Percentiles rank a stretch among this genome's conserved stretches.
These are phyloP conservation scores for Epinotia ramella DNA, from an alignment of 2,888 invertebrate genomes.

Conservation along the genomic window DNA sequence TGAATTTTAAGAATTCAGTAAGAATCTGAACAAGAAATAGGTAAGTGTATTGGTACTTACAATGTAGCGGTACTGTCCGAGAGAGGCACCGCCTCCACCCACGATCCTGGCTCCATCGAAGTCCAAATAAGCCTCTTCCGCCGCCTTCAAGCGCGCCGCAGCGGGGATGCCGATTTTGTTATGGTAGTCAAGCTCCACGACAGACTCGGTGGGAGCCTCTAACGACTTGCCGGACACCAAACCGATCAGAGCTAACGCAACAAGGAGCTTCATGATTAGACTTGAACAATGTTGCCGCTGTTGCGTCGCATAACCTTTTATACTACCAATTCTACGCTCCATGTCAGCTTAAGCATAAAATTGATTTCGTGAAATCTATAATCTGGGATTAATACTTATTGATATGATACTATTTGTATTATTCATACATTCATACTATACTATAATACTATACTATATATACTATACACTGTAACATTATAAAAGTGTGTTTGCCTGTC, in stretches of 20 bases:
- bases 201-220: constrained; percentile 4
- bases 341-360: background rate
- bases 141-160: constrained; percentile 41
- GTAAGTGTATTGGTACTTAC: constrained; percentile 19
- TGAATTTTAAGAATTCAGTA: too few species aligned
- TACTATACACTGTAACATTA: too few species aligned
- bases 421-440: too few species aligned
- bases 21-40: too few species aligned
- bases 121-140: constrained; percentile 44
- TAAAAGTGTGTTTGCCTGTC: too few species aligned
- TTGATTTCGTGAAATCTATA: background rate
- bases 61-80: constrained; percentile 45
- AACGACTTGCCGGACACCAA: constrained; percentile 23
- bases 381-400: background rate
- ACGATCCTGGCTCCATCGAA: constrained; percentile 42
- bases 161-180: constrained; percentile 27
- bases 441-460: too few species aligned
- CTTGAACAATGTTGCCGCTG: background rate
- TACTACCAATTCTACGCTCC: background rate
- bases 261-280: constrained; percentile 38
- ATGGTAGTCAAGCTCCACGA: constrained; percentile 39
- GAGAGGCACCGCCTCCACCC: constrained; percentile 41
- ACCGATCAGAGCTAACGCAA: constrained; percentile 38
- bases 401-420: background rate
- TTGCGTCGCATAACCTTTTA: background rate